A percentile compares a stretch with the other conserved stretches of the same genome.
Conservation (phyloP, 1,140 invertebrate species). For the Mylabris phalerata region DNA sequence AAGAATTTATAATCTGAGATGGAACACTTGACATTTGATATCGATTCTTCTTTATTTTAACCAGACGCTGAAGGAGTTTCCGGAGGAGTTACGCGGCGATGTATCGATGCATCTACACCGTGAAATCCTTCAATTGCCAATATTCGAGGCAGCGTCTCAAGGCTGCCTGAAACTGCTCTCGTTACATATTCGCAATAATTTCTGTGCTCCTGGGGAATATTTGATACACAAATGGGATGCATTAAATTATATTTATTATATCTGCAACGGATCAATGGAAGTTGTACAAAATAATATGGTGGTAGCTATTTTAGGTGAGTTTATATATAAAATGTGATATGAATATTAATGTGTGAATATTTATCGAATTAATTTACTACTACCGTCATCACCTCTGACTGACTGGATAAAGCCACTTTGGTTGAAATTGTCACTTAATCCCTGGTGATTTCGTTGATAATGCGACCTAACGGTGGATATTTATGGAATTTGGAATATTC, state of each 20-base stretch:
- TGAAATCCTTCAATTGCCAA: constrained; percentile 88
- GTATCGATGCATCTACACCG: constrained; percentile 93
- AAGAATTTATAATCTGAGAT: no score
- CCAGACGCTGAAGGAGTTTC: constrained; percentile 93
- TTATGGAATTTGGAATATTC: neutral
- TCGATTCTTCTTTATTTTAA: constrained; percentile 12
- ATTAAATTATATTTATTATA: constrained; percentile 90
- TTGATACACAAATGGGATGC: constrained; percentile 96
- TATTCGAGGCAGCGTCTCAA: constrained; percentile 85
- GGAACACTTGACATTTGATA: no score
- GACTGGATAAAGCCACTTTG: no score
- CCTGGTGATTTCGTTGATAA: neutral
- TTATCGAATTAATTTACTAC: no score
- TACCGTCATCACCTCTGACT: no score
- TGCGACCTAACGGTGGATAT: neutral
- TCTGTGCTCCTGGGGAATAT: constrained; percentile 95
- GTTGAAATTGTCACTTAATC: no score
- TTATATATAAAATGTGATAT: neutral
- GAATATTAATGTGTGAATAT: no score
- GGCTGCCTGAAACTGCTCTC: constrained; percentile 88
- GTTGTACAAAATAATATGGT: constrained; percentile 97
- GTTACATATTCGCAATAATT: constrained; percentile 82
- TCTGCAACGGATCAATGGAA: constrained; percentile 97
- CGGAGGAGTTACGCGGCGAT: constrained; percentile 89
- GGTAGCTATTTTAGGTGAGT: constrained; percentile 90